Conservation (phyloP, 2,113 vertebrate species). For the Mastomys natalensis region DNA sequence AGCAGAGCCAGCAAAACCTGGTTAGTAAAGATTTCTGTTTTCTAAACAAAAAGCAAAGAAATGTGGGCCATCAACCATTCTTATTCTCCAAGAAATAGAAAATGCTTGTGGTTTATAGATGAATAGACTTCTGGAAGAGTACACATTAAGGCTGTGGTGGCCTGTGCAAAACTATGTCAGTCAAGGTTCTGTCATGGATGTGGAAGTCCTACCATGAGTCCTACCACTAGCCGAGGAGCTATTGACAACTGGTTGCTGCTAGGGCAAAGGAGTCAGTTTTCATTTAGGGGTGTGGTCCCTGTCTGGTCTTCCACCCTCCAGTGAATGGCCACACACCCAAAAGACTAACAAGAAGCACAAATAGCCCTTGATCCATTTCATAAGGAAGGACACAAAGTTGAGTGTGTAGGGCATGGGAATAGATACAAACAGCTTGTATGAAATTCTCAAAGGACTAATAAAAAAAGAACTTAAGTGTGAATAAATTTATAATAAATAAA, state of each 20-base stretch:
- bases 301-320: not conserved
- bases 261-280: not conserved
- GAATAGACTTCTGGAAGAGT: not conserved
- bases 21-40: not conserved
- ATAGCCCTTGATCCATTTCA: not conserved
- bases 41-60: conserved; percentile 28
- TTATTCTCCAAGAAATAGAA: conserved; percentile 28
- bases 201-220: not conserved
- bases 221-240: not conserved
- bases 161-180: no score
- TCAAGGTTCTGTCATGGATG: not conserved
- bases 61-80: not conserved
- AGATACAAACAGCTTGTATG: not conserved
- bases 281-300: no score
- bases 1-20: not conserved
- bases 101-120: conserved; percentile 25
- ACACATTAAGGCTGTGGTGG: not conserved
- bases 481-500: not conserved
- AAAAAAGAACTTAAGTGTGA: not conserved
- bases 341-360: not conserved
- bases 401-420: not conserved
- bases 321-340: not conserved
- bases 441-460: not conserved
- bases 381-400: no score
- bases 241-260: no score